These are phyloP conservation scores for Polietes domitor DNA, from an alignment of 2,888 invertebrate species.

Conservation along the genomic window DNA sequence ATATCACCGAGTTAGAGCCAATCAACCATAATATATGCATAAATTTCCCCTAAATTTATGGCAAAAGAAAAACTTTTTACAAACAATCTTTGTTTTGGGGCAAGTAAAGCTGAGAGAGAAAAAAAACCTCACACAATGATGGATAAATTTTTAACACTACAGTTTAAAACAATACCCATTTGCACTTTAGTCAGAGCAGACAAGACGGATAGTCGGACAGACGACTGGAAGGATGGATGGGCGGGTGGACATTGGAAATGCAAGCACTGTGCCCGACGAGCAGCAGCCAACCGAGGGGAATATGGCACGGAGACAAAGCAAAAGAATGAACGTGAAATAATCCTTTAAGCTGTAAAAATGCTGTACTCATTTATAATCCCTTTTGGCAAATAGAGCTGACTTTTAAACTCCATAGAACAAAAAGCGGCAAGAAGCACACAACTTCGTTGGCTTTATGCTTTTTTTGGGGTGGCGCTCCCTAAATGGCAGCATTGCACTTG, in stretches of 20 bases:
- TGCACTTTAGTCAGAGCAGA: conserved; percentile 41
- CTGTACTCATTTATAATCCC: conserved; percentile 60
- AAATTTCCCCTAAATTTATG: conserved; percentile 31
- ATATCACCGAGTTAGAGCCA: conserved; percentile 24
- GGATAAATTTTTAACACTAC: conserved; percentile 31
- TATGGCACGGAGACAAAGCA: not conserved
- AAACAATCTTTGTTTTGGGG: not conserved
- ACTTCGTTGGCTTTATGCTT: not conserved
- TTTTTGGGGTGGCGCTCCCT: not conserved
- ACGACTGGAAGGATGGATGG: not conserved
- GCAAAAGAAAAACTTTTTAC: conserved; percentile 24
- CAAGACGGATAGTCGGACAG: conserved; percentile 2
- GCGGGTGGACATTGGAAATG: not conserved
- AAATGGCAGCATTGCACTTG: not conserved
- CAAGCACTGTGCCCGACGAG: not conserved
- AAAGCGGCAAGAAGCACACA: not conserved
- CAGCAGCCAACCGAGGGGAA: not conserved
- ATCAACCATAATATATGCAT: conserved; percentile 54
- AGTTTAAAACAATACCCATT: conserved; percentile 51
- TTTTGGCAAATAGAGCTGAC: conserved; percentile 51
- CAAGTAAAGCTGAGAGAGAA: not conserved
- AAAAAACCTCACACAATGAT: not conserved
- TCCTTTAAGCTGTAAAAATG: conserved; percentile 62
- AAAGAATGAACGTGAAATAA: conserved; percentile 46
- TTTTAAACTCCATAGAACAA: conserved; percentile 30